phyloP scores from a whole-genome alignment of 2,797 vertebrate genomes.

The Garrulus glandarius region DNA sequence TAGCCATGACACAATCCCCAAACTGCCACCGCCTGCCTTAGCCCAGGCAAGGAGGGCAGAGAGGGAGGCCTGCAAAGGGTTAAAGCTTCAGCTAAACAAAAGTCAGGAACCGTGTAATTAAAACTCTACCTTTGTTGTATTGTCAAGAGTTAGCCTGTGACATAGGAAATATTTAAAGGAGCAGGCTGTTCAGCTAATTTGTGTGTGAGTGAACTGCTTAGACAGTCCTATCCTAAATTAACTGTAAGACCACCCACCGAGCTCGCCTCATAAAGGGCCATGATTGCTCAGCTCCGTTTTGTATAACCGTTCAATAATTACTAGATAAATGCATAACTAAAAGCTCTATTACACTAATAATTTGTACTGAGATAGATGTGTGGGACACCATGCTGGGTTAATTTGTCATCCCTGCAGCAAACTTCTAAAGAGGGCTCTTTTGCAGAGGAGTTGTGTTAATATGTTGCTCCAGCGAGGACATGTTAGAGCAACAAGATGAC shows the following conservation, averaged over 20 bases:
- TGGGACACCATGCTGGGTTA: conserved; percentile 79
- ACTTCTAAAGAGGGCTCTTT: conserved; percentile 74
- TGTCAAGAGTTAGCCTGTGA: conserved; percentile 78
- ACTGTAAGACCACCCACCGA: conserved; percentile 80
- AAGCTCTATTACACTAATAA: conserved; percentile 83
- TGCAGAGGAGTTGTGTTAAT: conserved; percentile 64
- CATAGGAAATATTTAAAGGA: conserved; percentile 81
- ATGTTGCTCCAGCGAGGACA: conserved; percentile 70
- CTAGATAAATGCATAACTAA: conserved; percentile 81
- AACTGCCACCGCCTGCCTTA: background rate
- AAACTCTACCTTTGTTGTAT: conserved; percentile 80
- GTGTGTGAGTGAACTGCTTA: conserved; percentile 73
- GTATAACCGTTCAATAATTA: conserved; percentile 79
- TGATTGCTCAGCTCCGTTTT: conserved; percentile 73
- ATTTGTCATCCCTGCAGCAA: conserved; percentile 76
- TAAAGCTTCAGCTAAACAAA: conserved; percentile 80
- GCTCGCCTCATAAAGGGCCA: conserved; percentile 73
- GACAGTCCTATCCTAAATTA: conserved; percentile 77
- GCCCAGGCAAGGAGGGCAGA: background rate
- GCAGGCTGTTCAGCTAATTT: conserved; percentile 76
- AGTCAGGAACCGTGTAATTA: conserved; percentile 82
- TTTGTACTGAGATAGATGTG: conserved; percentile 79
- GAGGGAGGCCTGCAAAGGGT: conserved; percentile 57
- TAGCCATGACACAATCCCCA: conserved; percentile 64
- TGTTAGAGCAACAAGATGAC: conserved; percentile 70